phyloP scores from a whole-genome alignment of 1,140 invertebrate species.

The Megalonaias nervosa region DNA sequence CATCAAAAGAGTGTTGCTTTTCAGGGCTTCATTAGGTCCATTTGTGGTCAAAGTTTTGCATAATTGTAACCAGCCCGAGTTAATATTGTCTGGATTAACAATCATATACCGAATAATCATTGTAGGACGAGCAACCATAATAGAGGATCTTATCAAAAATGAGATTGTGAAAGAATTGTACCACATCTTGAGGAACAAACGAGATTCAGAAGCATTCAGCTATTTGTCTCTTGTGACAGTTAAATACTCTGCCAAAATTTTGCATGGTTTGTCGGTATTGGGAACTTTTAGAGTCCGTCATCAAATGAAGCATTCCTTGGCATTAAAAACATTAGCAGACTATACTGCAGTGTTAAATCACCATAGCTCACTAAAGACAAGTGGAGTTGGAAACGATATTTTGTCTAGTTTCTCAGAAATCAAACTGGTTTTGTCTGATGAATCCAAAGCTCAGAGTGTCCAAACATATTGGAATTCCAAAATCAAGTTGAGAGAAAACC shows the following conservation, averaged over 20 bases:
- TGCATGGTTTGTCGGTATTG: conserved; percentile 21
- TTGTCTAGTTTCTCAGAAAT: background rate
- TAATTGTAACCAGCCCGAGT: conserved; percentile 25
- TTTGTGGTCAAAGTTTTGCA: conserved; percentile 33
- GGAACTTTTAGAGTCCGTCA: conserved; percentile 23
- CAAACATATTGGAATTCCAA: conserved; percentile 41
- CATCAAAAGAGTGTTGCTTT: conserved; percentile 32
- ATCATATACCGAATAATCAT: conserved; percentile 30
- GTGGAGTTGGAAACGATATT: conserved; percentile 13
- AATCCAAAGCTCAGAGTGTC: conserved; percentile 4
- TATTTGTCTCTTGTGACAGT: conserved; percentile 19
- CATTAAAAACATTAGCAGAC: conserved; percentile 22
- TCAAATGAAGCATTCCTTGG: conserved; percentile 27
- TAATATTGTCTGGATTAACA: conserved; percentile 19
- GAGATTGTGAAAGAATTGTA: conserved; percentile 37
- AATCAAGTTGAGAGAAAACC: conserved; percentile 29
- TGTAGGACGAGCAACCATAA: conserved; percentile 29
- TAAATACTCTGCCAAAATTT: conserved; percentile 30
- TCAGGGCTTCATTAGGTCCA: conserved; percentile 29
- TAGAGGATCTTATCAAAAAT: conserved; percentile 29
- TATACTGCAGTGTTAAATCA: conserved; percentile 24
- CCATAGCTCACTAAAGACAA: background rate
- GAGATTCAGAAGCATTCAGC: conserved; percentile 10
- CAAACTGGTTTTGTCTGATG: conserved; percentile 17
- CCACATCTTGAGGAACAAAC: conserved; percentile 27